Evolutionary conservation across 2,113 vertebrate genomes (phyloP), one percentile per base, ranked within the genome.

Genomic region (Tachuris rubrigastra): DNA sequence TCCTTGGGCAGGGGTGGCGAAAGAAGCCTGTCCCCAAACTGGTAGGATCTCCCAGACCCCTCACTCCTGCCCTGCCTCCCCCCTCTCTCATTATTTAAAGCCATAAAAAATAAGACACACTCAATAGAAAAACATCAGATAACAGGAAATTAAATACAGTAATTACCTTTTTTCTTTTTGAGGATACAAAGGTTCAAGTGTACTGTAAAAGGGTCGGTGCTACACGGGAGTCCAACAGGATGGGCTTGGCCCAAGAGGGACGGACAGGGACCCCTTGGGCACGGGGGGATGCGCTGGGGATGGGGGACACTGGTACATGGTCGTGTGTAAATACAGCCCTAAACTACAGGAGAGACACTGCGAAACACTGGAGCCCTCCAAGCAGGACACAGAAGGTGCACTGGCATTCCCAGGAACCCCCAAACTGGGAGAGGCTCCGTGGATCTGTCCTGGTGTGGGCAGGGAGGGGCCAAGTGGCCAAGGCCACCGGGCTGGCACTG

Each of bases 181-280:
- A 91, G 5, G 12, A 96, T 94, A 96, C 90, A 96, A 95, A 95
- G 93, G 87, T 95, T 94, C 95, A 93, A 84, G 93, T 96, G 95
- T 96, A 96, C 95, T 91, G 94, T 63, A 83, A 87, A 82, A 94
- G 81, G 81, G 78, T 69, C 0, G 67, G 75, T 62, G 95, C 87
- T 96, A 94, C 90, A 42, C 3, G 2, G 81, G 88, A 66, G 56
- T 69, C 95, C 27, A 18, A 69, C 28, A 50, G 69, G 89, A 56
- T 0, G n/a, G 91, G 69, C 87, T 90, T 59, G 60, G 71, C 93
- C 73, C 24, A 0, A 31, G 65, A 74, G 73, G 83, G 82, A 68
- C 30, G 1, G 65, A 59, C 85, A 75, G 58, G 46, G 44, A 79
- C 25, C 90, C 33, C 53, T 39, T 19, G 21, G 10, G 87, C 3